phyloP scores from a whole-genome alignment of 2,797 vertebrate species.

The Brachyalestes nurse region DNA sequence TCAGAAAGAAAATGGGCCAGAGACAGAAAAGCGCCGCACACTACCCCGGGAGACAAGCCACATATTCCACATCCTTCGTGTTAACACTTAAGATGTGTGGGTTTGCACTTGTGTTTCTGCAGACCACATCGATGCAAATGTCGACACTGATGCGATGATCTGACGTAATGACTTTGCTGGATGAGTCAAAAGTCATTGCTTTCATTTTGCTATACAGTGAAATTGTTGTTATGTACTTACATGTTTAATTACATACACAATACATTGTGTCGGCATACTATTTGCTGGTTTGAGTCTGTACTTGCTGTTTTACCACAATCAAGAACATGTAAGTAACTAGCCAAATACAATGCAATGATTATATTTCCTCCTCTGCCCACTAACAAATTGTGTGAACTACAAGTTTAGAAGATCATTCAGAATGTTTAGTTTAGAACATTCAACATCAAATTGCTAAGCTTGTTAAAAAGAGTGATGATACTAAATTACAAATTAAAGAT shows the following conservation, averaged over 20 bases:
- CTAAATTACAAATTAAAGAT: no score
- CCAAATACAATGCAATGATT: no score
- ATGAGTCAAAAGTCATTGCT: not conserved
- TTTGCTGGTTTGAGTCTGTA: no score
- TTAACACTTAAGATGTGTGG: constrained; percentile 68
- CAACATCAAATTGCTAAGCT: no score
- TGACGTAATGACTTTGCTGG: constrained; percentile 49
- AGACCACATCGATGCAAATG: constrained; percentile 57
- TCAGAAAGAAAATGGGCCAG: constrained; percentile 72
- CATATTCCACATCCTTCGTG: constrained; percentile 72
- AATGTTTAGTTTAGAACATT: no score
- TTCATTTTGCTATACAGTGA: not conserved
- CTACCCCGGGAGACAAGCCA: constrained; percentile 74
- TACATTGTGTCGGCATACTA: no score
- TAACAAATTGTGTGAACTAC: no score
- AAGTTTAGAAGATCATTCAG: no score
- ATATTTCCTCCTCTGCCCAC: no score
- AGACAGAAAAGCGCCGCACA: constrained; percentile 66
- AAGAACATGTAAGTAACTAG: no score
- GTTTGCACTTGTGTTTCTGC: constrained; percentile 62
- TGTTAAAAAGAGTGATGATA: no score
- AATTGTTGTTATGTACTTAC: not conserved
- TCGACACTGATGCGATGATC: constrained; percentile 30
- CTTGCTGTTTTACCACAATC: no score
- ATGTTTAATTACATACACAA: not conserved